A percentile compares a stretch with the other conserved stretches of the same genome.
Evolutionary conservation across 2,888 invertebrate species (phyloP).

Genomic region (Synergus gifuensis): DNA sequence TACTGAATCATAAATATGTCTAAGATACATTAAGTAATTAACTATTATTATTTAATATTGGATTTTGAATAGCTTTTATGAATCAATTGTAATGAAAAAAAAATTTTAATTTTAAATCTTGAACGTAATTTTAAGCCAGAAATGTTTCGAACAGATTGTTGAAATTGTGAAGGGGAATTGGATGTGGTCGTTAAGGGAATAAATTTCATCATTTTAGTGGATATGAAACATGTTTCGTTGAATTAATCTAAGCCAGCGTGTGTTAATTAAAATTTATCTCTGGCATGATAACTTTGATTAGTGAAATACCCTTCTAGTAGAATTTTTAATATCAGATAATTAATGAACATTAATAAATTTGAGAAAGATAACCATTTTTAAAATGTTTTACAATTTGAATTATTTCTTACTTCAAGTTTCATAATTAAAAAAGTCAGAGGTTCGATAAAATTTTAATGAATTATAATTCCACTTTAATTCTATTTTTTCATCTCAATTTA

Average conservation of each 20-base stretch:
- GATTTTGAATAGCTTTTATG: background rate
- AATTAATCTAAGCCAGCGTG: constrained; percentile 35
- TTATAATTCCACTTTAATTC: background rate
- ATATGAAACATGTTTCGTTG: constrained; percentile 36
- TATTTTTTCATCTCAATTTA: background rate
- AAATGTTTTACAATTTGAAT: background rate
- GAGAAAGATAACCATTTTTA: background rate
- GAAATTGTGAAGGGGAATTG: constrained; percentile 37
- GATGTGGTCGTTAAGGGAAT: constrained; percentile 37
- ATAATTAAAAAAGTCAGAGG: background rate
- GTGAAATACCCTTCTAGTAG: constrained; percentile 16
- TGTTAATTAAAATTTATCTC: constrained; percentile 40
- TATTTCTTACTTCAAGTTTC: background rate
- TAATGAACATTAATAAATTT: constrained; percentile 12
- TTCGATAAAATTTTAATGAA: too few relatives aligned
- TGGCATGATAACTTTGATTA: constrained; percentile 31
- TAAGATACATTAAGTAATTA: background rate
- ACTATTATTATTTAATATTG: background rate
- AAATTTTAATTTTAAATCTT: background rate
- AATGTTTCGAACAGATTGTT: constrained; percentile 34
- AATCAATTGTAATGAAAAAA: background rate
- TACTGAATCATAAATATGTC: constrained; percentile 12
- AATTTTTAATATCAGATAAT: constrained; percentile 16
- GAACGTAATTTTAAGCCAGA: constrained; percentile 9
- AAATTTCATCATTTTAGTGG: constrained; percentile 41